Conservation (phyloP, 2,888 invertebrate species). For the Megamerina dolium region DNA sequence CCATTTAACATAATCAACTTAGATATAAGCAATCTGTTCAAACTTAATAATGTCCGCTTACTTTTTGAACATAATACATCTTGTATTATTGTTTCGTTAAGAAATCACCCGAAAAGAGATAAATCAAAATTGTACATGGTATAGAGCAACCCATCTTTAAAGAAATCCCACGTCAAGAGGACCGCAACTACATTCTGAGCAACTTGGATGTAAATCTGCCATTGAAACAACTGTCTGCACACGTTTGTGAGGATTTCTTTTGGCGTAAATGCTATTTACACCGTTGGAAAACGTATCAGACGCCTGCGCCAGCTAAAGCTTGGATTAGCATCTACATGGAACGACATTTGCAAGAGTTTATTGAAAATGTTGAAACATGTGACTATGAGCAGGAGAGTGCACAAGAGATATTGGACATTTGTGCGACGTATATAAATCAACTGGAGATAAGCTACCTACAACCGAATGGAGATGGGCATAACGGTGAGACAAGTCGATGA, state of each 20-base stretch:
- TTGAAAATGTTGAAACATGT: constrained; percentile 42
- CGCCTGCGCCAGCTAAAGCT: constrained; percentile 17
- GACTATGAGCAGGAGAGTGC: constrained; percentile 45
- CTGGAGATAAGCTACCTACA: constrained; percentile 45
- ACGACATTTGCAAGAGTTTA: constrained; percentile 47
- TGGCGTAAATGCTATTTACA: constrained; percentile 43
- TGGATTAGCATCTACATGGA: constrained; percentile 50
- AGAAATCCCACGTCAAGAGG: constrained; percentile 36
- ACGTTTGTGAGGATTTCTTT: constrained; percentile 45
- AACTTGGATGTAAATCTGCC: constrained; percentile 43
- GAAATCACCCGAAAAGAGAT: background rate
- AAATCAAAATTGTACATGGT: constrained; percentile 9
- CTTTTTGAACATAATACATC: background rate
- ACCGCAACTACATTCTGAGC: constrained; percentile 45
- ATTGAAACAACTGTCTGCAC: constrained; percentile 37
- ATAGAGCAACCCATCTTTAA: constrained; percentile 40
- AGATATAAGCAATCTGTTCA: no score
- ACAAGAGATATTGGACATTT: constrained; percentile 41
- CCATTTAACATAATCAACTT: no score
- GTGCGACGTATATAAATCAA: constrained; percentile 43
- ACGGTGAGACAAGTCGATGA: constrained; percentile 26
- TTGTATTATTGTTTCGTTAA: constrained; percentile 1
- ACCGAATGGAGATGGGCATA: constrained; percentile 34
- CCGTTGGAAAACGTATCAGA: constrained; percentile 37
- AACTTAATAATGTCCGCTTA: background rate